Evolutionary conservation across 2,888 invertebrate species (phyloP), one percentile per base, ranked within the genome.

Genomic region (Nysson spinosus): DNA sequence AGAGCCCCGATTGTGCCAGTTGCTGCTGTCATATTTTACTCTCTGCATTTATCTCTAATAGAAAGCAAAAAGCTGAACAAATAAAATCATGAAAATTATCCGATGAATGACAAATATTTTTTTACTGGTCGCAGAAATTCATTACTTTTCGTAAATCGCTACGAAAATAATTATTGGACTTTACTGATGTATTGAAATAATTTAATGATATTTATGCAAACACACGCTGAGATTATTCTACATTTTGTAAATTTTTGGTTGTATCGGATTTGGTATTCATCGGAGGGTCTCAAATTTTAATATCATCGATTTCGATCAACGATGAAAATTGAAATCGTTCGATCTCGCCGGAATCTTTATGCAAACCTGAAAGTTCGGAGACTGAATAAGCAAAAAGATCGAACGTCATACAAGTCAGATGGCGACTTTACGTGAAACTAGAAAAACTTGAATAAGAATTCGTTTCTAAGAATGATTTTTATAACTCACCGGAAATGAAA

Each of bases 261-360:
- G 20, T 51, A 67, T 19, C 44, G 26, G 1, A 12, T 60, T 56
- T 26, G 42, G n/a, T 49, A 40, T 19, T 30, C 26, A 40, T 24
- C 20, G 35, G 20, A 24, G 64, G 47, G 46, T 60, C 55, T 63
- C 34, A 49, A 35, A 54, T 54, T 63, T 72, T 52, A 52, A 71
- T 71, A 71, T 72, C 56, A 46, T 4, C 17, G 58, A 34, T 47
- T 3, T 19, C 43, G 49, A 54, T 60, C 63, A 24, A 44, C 35
- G 58, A 68, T 63, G 56, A 55, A 60, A 71, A 71, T 67, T 72
- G 67, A 63, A 71, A 69, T 65, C 55, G 46, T 44, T 19, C 54
- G 42, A 46, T 20, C 28, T 40, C 12, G 2, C 19, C 12, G 30
- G 28, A 12, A 46, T 35, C 39, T 26, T 14, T 16, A 24, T 14